Conservation (phyloP, 1,140 invertebrate genomes). For the Trachelipus rathkii region DNA sequence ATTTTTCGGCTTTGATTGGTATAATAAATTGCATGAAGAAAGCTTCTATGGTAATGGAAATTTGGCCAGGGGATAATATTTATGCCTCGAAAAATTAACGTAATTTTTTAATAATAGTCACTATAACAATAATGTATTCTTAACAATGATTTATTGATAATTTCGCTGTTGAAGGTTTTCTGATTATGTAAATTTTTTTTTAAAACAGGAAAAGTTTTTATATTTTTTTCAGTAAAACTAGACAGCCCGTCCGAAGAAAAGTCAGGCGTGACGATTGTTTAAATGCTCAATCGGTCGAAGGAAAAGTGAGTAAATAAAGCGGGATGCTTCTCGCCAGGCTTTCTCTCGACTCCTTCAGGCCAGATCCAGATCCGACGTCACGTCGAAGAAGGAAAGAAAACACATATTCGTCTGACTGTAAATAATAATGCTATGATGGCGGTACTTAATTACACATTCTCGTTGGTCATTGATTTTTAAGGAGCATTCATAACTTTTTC, state of each 20-base stretch:
- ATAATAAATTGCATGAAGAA: too few relatives aligned
- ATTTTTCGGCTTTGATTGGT: too few relatives aligned
- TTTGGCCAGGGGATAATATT: too few relatives aligned
- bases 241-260: constrained; percentile 59
- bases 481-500: too few relatives aligned
- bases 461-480: too few relatives aligned
- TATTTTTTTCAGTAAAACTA: constrained; percentile 40
- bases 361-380: constrained; percentile 66
- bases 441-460: too few relatives aligned
- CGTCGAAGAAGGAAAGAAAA: constrained; percentile 59
- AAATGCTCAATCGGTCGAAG: constrained; percentile 57
- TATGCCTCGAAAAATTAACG: too few relatives aligned
- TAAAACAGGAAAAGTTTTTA: background rate
- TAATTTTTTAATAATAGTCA: too few relatives aligned
- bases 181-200: background rate
- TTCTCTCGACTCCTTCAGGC: constrained; percentile 82
- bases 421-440: constrained; percentile 70
- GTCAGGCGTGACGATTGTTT: constrained; percentile 50
- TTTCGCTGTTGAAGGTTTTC: background rate
- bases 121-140: too few relatives aligned
- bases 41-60: too few relatives aligned
- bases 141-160: background rate
- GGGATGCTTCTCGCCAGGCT: constrained; percentile 53
- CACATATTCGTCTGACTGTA: constrained; percentile 69
- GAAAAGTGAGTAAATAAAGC: constrained; percentile 50